Evolutionary conservation across 2,888 invertebrate species (phyloP).

Genomic region (Julus scanicus): DNA sequence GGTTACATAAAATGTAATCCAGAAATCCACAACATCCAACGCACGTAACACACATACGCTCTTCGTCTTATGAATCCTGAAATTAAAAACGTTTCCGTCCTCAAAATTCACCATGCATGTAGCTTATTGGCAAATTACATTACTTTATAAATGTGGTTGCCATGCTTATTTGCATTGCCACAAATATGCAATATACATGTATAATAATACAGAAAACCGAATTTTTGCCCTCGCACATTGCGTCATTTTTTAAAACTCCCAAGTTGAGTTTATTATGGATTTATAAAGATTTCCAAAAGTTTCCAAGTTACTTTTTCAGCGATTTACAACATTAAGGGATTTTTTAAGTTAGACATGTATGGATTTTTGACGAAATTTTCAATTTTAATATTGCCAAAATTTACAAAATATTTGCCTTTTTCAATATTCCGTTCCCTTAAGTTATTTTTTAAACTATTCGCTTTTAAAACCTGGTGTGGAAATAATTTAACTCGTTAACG

Average conservation of each 20-base stretch:
- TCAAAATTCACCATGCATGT: not conserved
- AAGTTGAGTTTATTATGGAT: not conserved
- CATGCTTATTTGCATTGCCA: not conserved
- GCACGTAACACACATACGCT: not conserved
- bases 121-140: not conserved
- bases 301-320: too few relatives aligned
- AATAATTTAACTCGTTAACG: too few relatives aligned
- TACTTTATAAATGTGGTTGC: not conserved
- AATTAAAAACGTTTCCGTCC: not conserved
- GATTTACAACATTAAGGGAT: too few relatives aligned
- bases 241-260: not conserved
- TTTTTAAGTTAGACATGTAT: too few relatives aligned
- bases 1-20: not conserved
- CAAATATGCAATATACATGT: not conserved
- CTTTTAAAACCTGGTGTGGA: too few relatives aligned
- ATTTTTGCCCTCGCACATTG: not conserved
- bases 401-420: too few relatives aligned
- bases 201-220: not conserved
- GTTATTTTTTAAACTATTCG: too few relatives aligned
- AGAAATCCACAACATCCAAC: slow-evolving; percentile 18
- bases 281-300: not conserved
- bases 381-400: too few relatives aligned
- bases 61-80: not conserved
- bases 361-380: too few relatives aligned
- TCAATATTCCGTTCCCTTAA: too few relatives aligned